Base-by-base conservation (phyloP, 2,888 invertebrate species). In the Erebia aethiops region DNA sequence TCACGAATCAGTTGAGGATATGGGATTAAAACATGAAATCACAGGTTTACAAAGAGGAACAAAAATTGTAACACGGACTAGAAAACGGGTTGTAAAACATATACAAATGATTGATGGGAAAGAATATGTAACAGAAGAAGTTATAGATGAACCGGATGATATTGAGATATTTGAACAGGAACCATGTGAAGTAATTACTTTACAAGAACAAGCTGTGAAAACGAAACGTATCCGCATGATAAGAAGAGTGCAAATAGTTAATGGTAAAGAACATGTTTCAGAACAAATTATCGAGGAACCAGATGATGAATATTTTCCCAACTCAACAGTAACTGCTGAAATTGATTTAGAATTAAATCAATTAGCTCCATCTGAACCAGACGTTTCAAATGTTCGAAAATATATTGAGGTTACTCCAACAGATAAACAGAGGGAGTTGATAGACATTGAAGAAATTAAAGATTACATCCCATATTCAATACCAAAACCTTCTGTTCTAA, bases 131-230 rank as follows among this genome's bases (percentile, higher is more conserved):
- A 70, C 18, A 43, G 64, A 70, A 41, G 52, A 65, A 70, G 35
- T 14, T 10, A 95, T 97, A 67, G 97, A 98, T 81, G 97, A 97
- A 86, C 97, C 98, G 0, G 97, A 96, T 83, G 96, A 96, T 82
- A 90, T 96, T 7, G 96, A 96, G 87, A 92, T 96, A 11, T 76
- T 95, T 66, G 96, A 96, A 84, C 95, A 96, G 81, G 95, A 95
- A 77, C 90, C 91, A 13, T 73, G 69, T 43, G 43, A 74, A 18
- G 69, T 71, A 1, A 67, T 78, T 26, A 69, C 73, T 58, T 41
- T 77, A 18, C 76, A 79, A 71, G 84, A 87, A 43, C 84, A 86
- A 78, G 87, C 85, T 4, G 72, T 84, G 0, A 86, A 81, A 77
- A 87, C 87, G 1, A 90, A 89, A 82, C 83, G 85, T 11, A 77